Base-by-base conservation (phyloP, 2,888 invertebrate genomes). In the Steinernema carpocapsae region DNA sequence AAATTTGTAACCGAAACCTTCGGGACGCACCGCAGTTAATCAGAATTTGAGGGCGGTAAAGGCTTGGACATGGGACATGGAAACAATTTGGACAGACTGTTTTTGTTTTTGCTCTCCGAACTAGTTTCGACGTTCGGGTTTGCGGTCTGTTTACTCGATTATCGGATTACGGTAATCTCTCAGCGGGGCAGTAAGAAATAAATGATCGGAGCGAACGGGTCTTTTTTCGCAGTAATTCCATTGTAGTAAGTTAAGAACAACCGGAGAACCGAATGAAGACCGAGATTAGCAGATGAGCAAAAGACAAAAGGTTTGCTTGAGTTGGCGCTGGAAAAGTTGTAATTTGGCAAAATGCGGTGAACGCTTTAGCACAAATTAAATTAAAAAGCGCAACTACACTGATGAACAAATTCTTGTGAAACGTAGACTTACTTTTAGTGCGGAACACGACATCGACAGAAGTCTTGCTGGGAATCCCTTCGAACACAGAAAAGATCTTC, bases 361-460 rank as follows among this genome's bases (percentile, higher is more conserved):
- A n/a, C n/a, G n/a, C n/a, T n/a, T n/a, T n/a, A n/a, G n/a, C n/a
- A n/a, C n/a, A n/a, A n/a, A n/a, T n/a, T n/a, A n/a, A n/a, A n/a
- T n/a, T n/a, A n/a, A n/a, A n/a, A n/a, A n/a, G n/a, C n/a, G n/a
- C n/a, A n/a, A n/a, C n/a, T n/a, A n/a, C n/a, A n/a, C n/a, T n/a
- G n/a, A n/a, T 24, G 22, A 10, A 56, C 22, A 17, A 56, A 10
- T 32, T 12, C 45, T 22, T 17, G 32, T 24, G 19, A 24, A 72
- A n/a, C n/a, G n/a, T n/a, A 70, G 1, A 59, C 74, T 29, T 75
- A 77, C 77, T 71, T 74, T 78, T 37, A 24, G 84, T 84, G 14
- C 73, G 71, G 70, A 84, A 84, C 14, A 77, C 74, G 7, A 81
- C 79, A 45, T 83, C 81, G 48, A 84, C 80, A 26, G 77, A 73